Evolutionary conservation across 2,797 vertebrate species (phyloP).

Genomic region (Lacerta agilis): DNA sequence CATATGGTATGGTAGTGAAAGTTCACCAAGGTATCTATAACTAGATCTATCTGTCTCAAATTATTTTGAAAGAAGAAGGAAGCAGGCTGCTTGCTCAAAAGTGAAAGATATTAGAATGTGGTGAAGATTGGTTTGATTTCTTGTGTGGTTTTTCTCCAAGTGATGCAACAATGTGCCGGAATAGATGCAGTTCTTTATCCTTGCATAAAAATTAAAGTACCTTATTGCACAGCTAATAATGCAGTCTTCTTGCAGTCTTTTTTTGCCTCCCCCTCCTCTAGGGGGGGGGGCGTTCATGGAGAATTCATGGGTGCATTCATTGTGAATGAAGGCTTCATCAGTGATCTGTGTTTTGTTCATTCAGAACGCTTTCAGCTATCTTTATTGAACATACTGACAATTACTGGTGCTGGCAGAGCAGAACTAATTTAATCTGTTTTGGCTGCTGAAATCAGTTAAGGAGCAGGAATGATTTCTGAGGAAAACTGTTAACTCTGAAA

Average conservation of each 20-base stretch:
- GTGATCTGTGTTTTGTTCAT: slow-evolving; percentile 34
- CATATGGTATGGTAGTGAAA: background rate
- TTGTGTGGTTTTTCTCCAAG: background rate
- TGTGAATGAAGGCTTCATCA: slow-evolving; percentile 58
- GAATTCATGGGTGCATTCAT: slow-evolving; percentile 9
- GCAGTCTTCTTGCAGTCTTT: background rate
- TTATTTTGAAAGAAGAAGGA: background rate
- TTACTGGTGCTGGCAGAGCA: slow-evolving; percentile 65
- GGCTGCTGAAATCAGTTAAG: slow-evolving; percentile 53
- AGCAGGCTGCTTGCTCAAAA: background rate
- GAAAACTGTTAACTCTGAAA: slow-evolving; percentile 52
- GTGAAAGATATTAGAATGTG: background rate
- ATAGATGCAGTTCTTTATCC: background rate
- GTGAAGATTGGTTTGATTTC: background rate
- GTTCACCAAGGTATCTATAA: background rate
- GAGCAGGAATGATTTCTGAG: slow-evolving; percentile 50
- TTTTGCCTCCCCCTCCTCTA: background rate
- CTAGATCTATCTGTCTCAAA: background rate
- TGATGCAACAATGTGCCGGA: background rate
- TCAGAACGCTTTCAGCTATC: slow-evolving; percentile 59
- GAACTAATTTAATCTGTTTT: slow-evolving; percentile 68
- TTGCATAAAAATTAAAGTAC: background rate
- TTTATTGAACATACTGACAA: slow-evolving; percentile 62
- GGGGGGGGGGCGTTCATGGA: slow-evolving; percentile 31
- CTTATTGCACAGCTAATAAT: background rate